These are phyloP conservation scores for Desmodus rotundus DNA, from an alignment of 2,113 vertebrate genomes.

Conservation along the genomic window DNA sequence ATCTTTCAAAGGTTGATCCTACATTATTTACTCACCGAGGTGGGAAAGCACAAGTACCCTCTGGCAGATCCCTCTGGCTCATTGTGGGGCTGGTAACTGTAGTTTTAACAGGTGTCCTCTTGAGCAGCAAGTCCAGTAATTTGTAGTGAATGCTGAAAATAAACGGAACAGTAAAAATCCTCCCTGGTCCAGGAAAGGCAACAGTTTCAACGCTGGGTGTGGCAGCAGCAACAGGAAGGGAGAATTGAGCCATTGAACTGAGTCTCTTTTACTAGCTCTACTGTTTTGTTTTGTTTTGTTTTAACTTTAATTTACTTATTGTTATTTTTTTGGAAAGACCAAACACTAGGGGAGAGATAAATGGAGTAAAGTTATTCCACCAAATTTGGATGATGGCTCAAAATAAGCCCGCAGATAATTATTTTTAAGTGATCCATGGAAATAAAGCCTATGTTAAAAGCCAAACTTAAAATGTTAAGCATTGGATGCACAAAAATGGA, in stretches of 20 bases:
- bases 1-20: not conserved
- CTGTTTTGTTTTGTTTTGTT: not conserved
- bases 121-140: not conserved
- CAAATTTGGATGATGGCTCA: not conserved
- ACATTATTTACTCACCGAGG: not conserved
- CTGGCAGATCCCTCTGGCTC: not conserved
- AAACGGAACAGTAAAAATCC: not conserved
- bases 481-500: not conserved
- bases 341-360: not conserved
- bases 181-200: not conserved
- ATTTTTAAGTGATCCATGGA: not conserved
- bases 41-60: not conserved
- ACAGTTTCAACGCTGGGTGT: accelerated
- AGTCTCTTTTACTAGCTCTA: not conserved
- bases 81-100: not conserved
- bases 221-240: not conserved
- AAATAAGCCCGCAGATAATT: not conserved
- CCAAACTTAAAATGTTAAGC: not conserved
- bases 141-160: not conserved
- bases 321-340: not conserved
- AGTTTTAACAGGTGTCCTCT: not conserved
- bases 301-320: too few species aligned
- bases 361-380: not conserved
- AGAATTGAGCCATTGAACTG: not conserved
- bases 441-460: not conserved